Evolutionary conservation across 2,888 invertebrate genomes (phyloP).

Genomic region (Tipula confusa): DNA sequence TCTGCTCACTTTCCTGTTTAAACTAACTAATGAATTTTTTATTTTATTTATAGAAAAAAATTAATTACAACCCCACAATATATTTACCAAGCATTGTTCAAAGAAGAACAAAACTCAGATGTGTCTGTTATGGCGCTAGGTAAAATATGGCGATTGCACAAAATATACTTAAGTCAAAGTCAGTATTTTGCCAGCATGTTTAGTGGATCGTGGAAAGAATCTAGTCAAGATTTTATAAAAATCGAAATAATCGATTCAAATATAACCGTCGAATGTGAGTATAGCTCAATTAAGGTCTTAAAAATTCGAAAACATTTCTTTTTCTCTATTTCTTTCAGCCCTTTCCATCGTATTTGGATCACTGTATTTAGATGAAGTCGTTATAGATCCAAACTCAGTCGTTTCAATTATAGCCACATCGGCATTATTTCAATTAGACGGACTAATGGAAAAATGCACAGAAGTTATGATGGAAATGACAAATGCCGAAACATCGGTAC

Average conservation of each 20-base stretch:
- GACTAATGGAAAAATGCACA: constrained; percentile 66
- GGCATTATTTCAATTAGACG: constrained; percentile 68
- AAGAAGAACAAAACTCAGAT: constrained; percentile 71
- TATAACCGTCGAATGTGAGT: constrained; percentile 62
- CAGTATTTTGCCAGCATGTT: constrained; percentile 79
- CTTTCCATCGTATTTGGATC: constrained; percentile 68
- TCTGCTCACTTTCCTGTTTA: no score
- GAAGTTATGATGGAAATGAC: constrained; percentile 73
- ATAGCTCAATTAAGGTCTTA: neutral
- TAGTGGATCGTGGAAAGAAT: constrained; percentile 71
- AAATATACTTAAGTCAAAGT: constrained; percentile 74
- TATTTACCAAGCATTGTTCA: constrained; percentile 70
- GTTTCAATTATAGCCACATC: constrained; percentile 68
- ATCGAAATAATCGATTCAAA: constrained; percentile 69
- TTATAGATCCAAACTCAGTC: constrained; percentile 62
- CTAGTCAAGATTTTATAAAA: constrained; percentile 59
- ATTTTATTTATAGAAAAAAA: constrained; percentile 52
- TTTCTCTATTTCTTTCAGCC: constrained; percentile 51
- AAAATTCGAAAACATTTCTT: constrained; percentile 27
- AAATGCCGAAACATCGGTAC: constrained; percentile 63
- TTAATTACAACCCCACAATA: constrained; percentile 69
- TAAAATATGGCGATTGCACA: constrained; percentile 69
- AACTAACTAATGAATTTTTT: neutral
- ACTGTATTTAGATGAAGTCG: constrained; percentile 69
- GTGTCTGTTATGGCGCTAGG: constrained; percentile 66